Evolutionary conservation across 1,140 invertebrate species (phyloP), one percentile per base, ranked within the genome.

Genomic region (Drosophila ohnishii): DNA sequence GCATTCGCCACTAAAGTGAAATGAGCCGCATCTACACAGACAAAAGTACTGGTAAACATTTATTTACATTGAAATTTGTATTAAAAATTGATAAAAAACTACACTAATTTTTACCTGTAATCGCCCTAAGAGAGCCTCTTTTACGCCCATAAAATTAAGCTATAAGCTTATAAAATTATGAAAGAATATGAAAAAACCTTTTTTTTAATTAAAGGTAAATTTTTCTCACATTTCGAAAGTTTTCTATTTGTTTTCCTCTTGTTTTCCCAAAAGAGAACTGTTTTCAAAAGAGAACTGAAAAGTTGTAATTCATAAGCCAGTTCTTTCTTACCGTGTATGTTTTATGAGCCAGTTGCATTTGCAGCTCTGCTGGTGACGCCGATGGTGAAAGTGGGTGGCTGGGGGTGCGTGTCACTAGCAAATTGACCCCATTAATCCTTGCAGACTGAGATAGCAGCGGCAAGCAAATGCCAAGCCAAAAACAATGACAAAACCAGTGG

Each of bases 391-490:
- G 32, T 39, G 10, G 61, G 25, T 14, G 32, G 30, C 28, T 44
- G 67, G 30, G 25, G 53, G 75, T 53, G 60, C 75, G 63, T 71
- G 75, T 81, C 86, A 86, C 70, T 79, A 59, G 67, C 82, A 90
- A 90, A 90, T 90, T 90, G 87, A 90, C 76, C 86, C 75, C 75
- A 77, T 78, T 81, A 81, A 81, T 81, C 78, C 74, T 77, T 67
- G 78, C 39, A 62, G 60, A 64, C 61, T 63, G 51, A 66, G 60
- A 63, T 59, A 62, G 48, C 45, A 65, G 35, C 39, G 39, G 48
- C 48, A 35, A 76, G 71, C 63, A 80, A 74, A 69, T 50, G 74
- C 58, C 55, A 55, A 60, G 47, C 50, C 53, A 77, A 72, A 76
- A 71, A 70, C 72, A 80, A 76, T 80, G 76, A 75, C 76, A 79